Conservation (phyloP, 2,888 invertebrate species). For the Noctua janthe region DNA sequence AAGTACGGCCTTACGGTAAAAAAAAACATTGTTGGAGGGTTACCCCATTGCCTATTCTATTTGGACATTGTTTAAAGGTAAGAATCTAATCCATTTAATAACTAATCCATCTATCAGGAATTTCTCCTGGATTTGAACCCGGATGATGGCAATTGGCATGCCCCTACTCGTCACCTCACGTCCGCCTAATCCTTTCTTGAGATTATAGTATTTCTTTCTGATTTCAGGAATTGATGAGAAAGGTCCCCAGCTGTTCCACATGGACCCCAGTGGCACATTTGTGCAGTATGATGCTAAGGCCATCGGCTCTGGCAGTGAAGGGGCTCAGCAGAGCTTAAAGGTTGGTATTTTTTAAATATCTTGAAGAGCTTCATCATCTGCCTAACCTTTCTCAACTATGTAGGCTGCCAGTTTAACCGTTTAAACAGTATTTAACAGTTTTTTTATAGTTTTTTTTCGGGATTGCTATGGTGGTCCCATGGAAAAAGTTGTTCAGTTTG, state of each 20-base stretch:
- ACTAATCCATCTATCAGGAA: background rate
- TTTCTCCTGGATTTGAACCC: background rate
- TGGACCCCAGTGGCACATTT: constrained; percentile 99
- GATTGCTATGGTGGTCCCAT: too few relatives aligned
- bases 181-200: background rate
- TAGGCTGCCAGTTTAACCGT: too few relatives aligned
- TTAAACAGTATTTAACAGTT: too few relatives aligned
- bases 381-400: background rate
- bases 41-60: background rate
- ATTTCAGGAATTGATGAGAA: constrained; percentile 94
- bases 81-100: background rate
- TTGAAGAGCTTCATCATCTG: background rate
- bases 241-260: constrained; percentile 98
- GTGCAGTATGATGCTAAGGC: constrained; percentile 99
- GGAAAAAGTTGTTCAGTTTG: too few relatives aligned
- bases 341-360: constrained; percentile 65
- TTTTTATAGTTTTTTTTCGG: too few relatives aligned
- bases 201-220: background rate
- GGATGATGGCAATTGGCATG: background rate
- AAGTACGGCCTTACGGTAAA: constrained; percentile 37
- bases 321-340: constrained; percentile 98
- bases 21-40: background rate
- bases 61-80: background rate
- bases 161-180: too few relatives aligned
- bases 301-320: constrained; percentile 99